A percentile compares a stretch with the other conserved stretches of the same genome.
Evolutionary conservation across 2,113 vertebrate species (phyloP).

Genomic region (Cyanoderma ruficeps): DNA sequence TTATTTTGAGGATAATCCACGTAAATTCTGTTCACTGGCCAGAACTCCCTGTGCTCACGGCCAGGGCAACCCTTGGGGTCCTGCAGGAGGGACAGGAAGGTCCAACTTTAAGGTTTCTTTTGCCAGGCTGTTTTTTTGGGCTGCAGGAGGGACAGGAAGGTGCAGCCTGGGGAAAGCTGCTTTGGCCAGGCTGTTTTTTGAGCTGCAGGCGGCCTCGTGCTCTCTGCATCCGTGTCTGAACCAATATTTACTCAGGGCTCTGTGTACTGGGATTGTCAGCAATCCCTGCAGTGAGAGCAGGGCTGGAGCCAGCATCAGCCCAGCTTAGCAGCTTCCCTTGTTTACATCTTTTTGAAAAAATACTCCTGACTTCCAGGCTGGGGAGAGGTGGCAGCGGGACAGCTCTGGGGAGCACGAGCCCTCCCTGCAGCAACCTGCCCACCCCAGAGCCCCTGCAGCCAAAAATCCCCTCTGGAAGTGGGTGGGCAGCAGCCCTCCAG

Average conservation of each 20-base stretch:
- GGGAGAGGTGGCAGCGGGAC: background rate
- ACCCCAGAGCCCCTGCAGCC: background rate
- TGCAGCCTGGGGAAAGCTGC: background rate
- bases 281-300: background rate
- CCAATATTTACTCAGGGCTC: slow-evolving; percentile 18
- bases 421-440: background rate
- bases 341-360: background rate
- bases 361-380: background rate
- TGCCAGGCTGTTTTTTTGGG: background rate
- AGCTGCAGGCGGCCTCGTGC: background rate
- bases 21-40: background rate
- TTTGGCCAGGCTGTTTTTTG: background rate
- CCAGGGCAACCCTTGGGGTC: background rate
- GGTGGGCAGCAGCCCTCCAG: background rate
- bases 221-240: background rate
- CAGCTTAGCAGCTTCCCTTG: background rate
- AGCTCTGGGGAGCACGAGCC: background rate
- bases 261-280: background rate
- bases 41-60: background rate
- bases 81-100: background rate
- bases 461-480: background rate
- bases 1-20: background rate
- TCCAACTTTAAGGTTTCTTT: background rate
- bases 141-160: background rate
- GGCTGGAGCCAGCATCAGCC: background rate